Evolutionary conservation across 2,888 invertebrate genomes (phyloP).

Genomic region (Andrena dorsata): DNA sequence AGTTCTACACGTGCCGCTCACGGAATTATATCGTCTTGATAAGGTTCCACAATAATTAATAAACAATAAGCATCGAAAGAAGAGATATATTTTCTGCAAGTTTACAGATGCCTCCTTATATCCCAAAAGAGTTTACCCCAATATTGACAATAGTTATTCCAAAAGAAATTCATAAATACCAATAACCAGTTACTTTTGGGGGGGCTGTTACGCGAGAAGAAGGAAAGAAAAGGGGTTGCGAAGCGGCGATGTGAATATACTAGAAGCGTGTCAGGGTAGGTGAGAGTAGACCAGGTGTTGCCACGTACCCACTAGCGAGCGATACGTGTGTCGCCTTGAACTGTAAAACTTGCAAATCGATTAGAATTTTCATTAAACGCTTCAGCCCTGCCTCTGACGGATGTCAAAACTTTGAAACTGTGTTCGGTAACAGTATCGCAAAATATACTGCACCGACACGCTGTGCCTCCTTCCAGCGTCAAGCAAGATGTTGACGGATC

Average conservation of each 20-base stretch:
- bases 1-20: too few species aligned
- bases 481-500: too few species aligned
- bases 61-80: too few species aligned
- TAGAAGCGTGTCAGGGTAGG: slow-evolving; percentile 23
- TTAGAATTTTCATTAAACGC: slow-evolving; percentile 49
- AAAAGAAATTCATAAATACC: too few species aligned
- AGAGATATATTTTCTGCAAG: too few species aligned
- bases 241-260: not conserved
- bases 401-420: slow-evolving; percentile 1
- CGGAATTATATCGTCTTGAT: too few species aligned
- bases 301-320: slow-evolving; percentile 22
- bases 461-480: not conserved
- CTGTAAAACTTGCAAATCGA: slow-evolving; percentile 64
- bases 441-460: not conserved
- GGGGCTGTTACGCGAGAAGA: too few species aligned
- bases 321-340: slow-evolving; percentile 57
- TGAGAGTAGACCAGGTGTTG: slow-evolving; percentile 60
- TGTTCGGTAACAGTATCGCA: not conserved
- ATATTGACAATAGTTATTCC: too few species aligned
- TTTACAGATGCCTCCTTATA: too few species aligned
- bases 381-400: not conserved
- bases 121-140: too few species aligned
- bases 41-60: too few species aligned
- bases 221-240: not conserved
- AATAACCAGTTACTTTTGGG: too few species aligned